Base-by-base conservation (phyloP, 1,140 invertebrate species). In the Drosophila pectinifera region DNA sequence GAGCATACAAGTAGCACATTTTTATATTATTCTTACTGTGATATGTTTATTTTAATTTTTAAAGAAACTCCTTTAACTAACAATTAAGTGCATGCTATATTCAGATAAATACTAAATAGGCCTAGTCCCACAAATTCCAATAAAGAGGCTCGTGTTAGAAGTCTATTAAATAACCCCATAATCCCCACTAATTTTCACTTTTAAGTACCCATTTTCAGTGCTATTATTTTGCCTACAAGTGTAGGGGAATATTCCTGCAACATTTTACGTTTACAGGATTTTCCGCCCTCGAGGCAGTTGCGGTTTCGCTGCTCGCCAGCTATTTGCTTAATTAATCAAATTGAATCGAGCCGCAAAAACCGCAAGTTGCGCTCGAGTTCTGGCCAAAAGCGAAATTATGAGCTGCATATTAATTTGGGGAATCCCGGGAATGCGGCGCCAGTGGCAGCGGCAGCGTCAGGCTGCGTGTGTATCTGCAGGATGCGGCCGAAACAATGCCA, bases 301-400 rank as follows among this genome's bases (percentile, higher is more conserved):
- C 38, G 74, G 48, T 77, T 59, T 41, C 3, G 18, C 18, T 31
- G 49, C 39, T 74, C 28, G 62, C 56, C 41, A 42, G 42, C 41
- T 68, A 59, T 77, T 69, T 58, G 73, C 73, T 70, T 59, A 77
- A 77, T 77, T 77, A 77, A 77, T 77, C 73, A 77, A 77, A 78
- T 78, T 72, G 73, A 78, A 76, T 59, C 39, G 63, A 62, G 64
- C 73, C 73, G 43, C 74, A 78, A 42, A 54, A 77, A 68, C 73
- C 73, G 74, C 74, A 76, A 46, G 61, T 58, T 76, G 46, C 61
- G 34, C 62, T 67, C 31, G 22, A 67, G 72, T 45, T 75, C 31
- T 74, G 69, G 42, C 46, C 39, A 48, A 54, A 36, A 70, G 51
- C 64, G 49, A 31, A 48, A 75, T 75, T 65, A 75, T 75, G 73